phyloP scores from a whole-genome alignment of 2,888 invertebrate species.

The Acanthacorydalis orientalis region DNA sequence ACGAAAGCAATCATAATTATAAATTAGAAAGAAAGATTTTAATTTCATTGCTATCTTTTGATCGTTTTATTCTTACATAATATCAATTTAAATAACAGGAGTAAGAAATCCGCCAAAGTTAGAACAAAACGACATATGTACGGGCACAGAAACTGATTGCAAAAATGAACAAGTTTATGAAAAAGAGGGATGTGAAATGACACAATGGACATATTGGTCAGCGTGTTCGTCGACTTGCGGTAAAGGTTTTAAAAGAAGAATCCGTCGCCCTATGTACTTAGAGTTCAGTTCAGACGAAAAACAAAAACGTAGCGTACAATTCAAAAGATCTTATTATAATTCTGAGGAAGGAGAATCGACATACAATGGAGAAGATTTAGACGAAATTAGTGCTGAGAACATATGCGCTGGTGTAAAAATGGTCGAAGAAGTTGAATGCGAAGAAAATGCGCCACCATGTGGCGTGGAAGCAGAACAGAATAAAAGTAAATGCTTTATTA shows the following conservation, averaged over 20 bases:
- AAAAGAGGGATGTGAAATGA: slow-evolving; percentile 36
- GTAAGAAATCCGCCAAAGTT: slow-evolving; percentile 17
- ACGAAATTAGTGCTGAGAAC: slow-evolving; percentile 23
- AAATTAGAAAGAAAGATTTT: too few species aligned
- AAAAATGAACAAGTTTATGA: slow-evolving; percentile 14
- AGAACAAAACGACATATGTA: slow-evolving; percentile 31
- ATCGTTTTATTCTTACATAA: neutral
- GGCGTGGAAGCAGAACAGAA: neutral
- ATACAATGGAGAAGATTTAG: slow-evolving; percentile 13
- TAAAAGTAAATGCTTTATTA: neutral
- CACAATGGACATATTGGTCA: slow-evolving; percentile 66
- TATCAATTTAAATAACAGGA: neutral
- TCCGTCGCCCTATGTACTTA: slow-evolving; percentile 23
- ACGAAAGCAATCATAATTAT: neutral
- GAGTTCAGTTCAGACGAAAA: neutral
- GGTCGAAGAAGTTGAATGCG: slow-evolving; percentile 33
- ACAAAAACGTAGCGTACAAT: slow-evolving; percentile 8
- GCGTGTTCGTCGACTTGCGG: slow-evolving; percentile 68
- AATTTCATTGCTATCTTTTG: neutral
- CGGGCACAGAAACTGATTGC: slow-evolving; percentile 22
- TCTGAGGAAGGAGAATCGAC: slow-evolving; percentile 19
- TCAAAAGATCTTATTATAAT: slow-evolving; percentile 10
- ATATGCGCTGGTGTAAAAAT: slow-evolving; percentile 28
- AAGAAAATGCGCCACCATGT: slow-evolving; percentile 21
- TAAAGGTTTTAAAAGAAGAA: slow-evolving; percentile 47